These are phyloP conservation scores for Gallinago paraguaiae DNA, from an alignment of 2,113 vertebrate genomes.

Conservation along the genomic window DNA sequence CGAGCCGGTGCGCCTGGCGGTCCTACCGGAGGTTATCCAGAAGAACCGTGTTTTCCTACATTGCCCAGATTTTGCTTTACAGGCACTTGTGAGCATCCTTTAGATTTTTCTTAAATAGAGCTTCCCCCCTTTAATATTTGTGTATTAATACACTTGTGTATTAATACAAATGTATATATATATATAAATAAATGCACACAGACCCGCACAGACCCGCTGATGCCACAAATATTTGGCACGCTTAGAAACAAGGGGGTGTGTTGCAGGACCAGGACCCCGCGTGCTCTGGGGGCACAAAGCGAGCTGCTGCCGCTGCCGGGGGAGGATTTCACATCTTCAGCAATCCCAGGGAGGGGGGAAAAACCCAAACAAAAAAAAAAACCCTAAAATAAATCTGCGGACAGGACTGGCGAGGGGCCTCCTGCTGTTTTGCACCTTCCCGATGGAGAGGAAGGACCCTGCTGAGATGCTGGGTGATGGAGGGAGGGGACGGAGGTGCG, in stretches of 20 bases:
- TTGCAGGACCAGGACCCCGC: background rate
- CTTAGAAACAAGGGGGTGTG: background rate
- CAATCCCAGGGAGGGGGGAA: background rate
- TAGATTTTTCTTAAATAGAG: background rate
- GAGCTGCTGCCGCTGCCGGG: background rate
- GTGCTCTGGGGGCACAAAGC: background rate
- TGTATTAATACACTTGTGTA: background rate
- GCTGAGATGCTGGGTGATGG: background rate
- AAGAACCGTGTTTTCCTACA: background rate
- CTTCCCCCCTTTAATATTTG: background rate
- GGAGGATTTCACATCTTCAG: background rate
- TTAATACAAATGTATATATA: fast-evolving
- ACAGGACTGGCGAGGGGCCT: background rate
- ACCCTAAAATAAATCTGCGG: background rate
- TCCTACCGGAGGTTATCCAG: background rate
- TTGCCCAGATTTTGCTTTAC: background rate
- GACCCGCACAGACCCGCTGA: background rate
- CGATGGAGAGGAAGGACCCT: background rate
- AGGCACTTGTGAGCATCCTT: background rate
- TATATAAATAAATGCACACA: background rate
- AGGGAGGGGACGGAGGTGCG: background rate
- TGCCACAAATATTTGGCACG: background rate
- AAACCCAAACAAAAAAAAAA: background rate
- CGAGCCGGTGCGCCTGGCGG: background rate
- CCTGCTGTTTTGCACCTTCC: background rate